Evolutionary conservation across 2,888 invertebrate species (phyloP), one percentile per base, ranked within the genome.

Genomic region (Melieria crassipennis): DNA sequence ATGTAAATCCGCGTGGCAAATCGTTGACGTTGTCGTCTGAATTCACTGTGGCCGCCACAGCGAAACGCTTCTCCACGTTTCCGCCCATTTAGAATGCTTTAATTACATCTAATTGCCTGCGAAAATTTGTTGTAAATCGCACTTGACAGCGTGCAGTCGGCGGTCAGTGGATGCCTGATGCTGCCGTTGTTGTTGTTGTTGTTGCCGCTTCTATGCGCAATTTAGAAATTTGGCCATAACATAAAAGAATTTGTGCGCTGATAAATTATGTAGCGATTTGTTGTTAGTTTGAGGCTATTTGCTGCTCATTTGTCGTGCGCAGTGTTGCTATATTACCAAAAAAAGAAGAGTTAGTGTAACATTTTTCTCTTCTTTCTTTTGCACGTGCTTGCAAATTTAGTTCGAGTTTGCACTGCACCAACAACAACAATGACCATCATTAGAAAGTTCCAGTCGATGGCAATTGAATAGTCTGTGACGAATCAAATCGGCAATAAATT

Each of bases 391-490:
- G 30, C 30, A 30, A 52, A 52, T 52, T 52, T 52, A 11, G n/a
- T 52, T 52, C 52, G 52, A 52, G 52, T n/a, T 1, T 4, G 52
- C 13, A 52, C 11, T 9, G 9, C 52, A 52, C 11, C 7, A n/a
- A 30, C 30, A 30, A 30, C 30, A 30, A 30, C n/a, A 13, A 65
- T 42, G 67, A 70, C 72, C 75, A 75, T 79, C 81, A 80, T 79
- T 81, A 81, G 79, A 75, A 76, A 75, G 81, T 83, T 82, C 81
- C 83, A 83, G 80, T 76, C 75, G 83, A 83, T 77, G 80, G 77
- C 78, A 75, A 75, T 76, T 78, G 83, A 83, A 82, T 83, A 79
- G 79, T 75, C 83, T 82, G 80, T 82, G 83, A 83, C 83, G 74
- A 71, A 75, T 74, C 50, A 69, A 71, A 67, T 62, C 65, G 42